phyloP scores from a whole-genome alignment of 2,113 vertebrate species.

The Cyprinodon brontotheroides region DNA sequence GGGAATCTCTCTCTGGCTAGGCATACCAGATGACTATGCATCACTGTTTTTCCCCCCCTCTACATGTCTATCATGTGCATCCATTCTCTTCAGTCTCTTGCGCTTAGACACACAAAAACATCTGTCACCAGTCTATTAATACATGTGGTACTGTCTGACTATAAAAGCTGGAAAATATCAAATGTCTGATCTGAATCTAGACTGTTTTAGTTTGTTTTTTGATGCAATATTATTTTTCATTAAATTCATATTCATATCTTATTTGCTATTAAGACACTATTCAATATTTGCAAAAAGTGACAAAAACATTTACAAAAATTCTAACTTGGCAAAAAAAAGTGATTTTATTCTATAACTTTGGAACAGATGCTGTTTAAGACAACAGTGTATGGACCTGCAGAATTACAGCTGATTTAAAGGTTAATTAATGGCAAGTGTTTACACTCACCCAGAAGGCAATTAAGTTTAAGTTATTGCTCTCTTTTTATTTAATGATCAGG shows the following conservation, averaged over 20 bases:
- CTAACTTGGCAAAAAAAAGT: neutral
- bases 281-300: neutral
- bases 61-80: conserved; percentile 10
- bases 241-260: neutral
- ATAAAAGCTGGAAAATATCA: conserved; percentile 20
- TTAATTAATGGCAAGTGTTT: neutral
- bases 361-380: neutral
- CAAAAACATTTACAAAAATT: neutral
- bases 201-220: neutral
- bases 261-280: neutral
- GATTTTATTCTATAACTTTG: neutral
- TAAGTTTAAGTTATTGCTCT: neutral
- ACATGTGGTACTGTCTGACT: neutral
- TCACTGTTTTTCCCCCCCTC: conserved; percentile 23
- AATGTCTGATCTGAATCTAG: neutral
- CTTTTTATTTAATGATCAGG: neutral
- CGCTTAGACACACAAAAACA: neutral
- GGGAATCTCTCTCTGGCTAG: conserved; percentile 28
- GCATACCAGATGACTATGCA: conserved; percentile 11
- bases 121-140: conserved; percentile 16
- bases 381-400: neutral
- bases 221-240: neutral
- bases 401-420: neutral
- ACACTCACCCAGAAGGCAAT: neutral
- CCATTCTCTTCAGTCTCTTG: conserved; percentile 14